phyloP scores from a whole-genome alignment of 2,797 vertebrate species.

The Lerista edwardsae region DNA sequence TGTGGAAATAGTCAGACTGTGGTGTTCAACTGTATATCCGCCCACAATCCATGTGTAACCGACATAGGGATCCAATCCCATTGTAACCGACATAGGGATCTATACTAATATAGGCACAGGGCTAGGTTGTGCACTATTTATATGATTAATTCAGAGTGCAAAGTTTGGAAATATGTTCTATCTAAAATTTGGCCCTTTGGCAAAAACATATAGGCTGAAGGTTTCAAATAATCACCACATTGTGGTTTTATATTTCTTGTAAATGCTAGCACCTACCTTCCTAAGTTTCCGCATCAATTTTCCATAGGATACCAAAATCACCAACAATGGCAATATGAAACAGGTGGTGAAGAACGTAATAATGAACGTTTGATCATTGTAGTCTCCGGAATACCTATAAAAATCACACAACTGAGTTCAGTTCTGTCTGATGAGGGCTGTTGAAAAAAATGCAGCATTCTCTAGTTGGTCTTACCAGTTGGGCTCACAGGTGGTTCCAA shows the following conservation, averaged over 20 bases:
- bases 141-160: neutral
- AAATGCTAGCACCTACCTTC: constrained; percentile 78
- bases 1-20: neutral
- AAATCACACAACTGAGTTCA: constrained; percentile 18
- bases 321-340: constrained; percentile 85
- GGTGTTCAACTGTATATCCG: neutral
- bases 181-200: neutral
- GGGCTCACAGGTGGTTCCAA: constrained; percentile 92
- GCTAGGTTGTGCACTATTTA: neutral
- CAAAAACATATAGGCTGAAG: neutral
- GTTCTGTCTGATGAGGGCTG: neutral
- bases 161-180: constrained; percentile 12
- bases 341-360: constrained; percentile 88
- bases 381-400: constrained; percentile 85
- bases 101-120: neutral
- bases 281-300: constrained; percentile 86
- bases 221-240: neutral
- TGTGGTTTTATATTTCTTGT: neutral
- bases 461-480: constrained; percentile 85
- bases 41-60: neutral
- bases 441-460: neutral
- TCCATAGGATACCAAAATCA: constrained; percentile 89
- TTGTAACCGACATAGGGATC: neutral
- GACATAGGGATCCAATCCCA: too few species aligned
- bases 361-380: constrained; percentile 84